phyloP scores from a whole-genome alignment of 2,888 invertebrate genomes.

The Spilarctia lutea region DNA sequence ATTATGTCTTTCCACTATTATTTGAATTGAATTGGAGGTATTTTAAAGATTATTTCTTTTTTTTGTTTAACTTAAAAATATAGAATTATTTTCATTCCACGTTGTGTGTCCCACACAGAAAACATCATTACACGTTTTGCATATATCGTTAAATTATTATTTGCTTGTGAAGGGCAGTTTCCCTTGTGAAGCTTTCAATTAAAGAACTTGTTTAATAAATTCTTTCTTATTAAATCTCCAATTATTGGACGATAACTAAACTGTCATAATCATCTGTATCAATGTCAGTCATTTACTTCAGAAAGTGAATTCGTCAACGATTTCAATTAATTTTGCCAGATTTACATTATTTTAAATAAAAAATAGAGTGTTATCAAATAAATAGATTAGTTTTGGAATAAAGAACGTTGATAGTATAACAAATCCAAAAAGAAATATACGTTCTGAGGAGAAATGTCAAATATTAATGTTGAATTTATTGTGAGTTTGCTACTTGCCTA shows the following conservation, averaged over 20 bases:
- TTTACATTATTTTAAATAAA: conserved; percentile 16
- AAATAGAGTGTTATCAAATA: not conserved
- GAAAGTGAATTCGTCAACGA: conserved; percentile 47
- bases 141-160: too few relatives aligned
- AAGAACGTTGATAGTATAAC: not conserved
- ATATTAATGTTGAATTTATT: conserved; percentile 53
- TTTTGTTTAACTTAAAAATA: too few relatives aligned
- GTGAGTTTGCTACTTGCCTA: conserved; percentile 51
- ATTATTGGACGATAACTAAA: conserved; percentile 2
- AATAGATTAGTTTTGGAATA: conserved; percentile 4
- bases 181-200: too few relatives aligned
- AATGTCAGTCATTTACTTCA: conserved; percentile 16
- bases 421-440: not conserved
- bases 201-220: too few relatives aligned
- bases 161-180: too few relatives aligned
- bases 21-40: too few relatives aligned
- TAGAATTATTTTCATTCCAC: too few relatives aligned
- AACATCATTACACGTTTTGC: too few relatives aligned
- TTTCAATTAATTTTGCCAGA: conserved; percentile 27
- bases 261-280: conserved; percentile 22
- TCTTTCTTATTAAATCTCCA: not conserved
- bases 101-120: too few relatives aligned
- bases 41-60: too few relatives aligned
- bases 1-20: too few relatives aligned
- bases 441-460: conserved; percentile 49